Evolutionary conservation across 2,797 vertebrate genomes (phyloP), one percentile per base, ranked within the genome.

Genomic region (Syngnathus rostellatus): DNA sequence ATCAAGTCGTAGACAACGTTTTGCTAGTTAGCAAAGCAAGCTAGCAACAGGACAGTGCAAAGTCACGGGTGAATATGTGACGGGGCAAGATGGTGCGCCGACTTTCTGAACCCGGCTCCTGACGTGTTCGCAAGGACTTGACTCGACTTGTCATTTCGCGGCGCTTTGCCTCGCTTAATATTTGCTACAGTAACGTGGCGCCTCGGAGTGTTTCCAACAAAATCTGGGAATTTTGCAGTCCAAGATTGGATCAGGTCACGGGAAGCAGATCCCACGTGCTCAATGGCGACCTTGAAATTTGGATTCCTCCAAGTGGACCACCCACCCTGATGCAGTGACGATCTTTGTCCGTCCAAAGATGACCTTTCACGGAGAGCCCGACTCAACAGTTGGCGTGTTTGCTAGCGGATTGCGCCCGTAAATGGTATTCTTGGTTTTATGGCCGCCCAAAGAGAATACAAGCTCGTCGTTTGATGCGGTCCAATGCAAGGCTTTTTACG

Each of bases 381-480:
- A 31, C 31, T 31, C 31, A 31, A 4, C 31, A 23, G 11, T 14
- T 25, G 39, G 11, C 6, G 38, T 43, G 38, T 51, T 76, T 65
- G 41, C 68, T 31, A 69, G 31, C 74, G 79, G 66, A 58, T 23
- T 23, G 46, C 31, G 54, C 23, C 9, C 51, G 70, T 81, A 81
- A 85, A 85, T 66, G 78, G 73, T 87, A 85, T 86, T 88, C 69
- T 83, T 85, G 61, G 73, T 80, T 81, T 81, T 62, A 39, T 86
- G 75, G 80, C 66, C 70, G 66, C 37, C 66, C 72, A 87, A 17
- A 59, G 17, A 85, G 89, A 81, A 71, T 48, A 65, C 71, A 86
- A 89, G 58, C 10, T 19, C 9, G 39, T 21, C 62, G 71, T 62
- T 68, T 68, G 63, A 68, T 79, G 74, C 76, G 17, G 72, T 31